phyloP scores from a whole-genome alignment of 2,888 invertebrate species.

The Mongoloraphidia duomilia region DNA sequence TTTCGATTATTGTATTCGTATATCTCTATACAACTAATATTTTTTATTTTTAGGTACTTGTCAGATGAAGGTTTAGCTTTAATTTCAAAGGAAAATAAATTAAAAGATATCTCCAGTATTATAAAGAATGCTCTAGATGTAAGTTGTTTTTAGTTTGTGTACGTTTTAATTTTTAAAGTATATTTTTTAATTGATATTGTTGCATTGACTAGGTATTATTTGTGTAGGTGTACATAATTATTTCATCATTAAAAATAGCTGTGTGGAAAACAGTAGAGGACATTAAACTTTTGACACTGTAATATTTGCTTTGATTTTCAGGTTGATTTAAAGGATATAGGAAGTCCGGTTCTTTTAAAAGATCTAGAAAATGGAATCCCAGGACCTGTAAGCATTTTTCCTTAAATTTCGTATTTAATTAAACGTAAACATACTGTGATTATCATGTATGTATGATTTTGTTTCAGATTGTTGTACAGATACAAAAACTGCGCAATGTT shows the following conservation, averaged over 20 bases:
- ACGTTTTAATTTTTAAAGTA: background rate
- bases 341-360: conserved; percentile 56
- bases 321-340: conserved; percentile 69
- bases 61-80: conserved; percentile 55
- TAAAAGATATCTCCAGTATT: conserved; percentile 46
- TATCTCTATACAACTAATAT: background rate
- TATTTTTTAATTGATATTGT: background rate
- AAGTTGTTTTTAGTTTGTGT: conserved; percentile 27
- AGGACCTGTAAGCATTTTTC: conserved; percentile 27
- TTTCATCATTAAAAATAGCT: background rate
- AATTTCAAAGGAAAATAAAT: conserved; percentile 46
- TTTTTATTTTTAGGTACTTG: conserved; percentile 46
- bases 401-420: background rate
- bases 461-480: conserved; percentile 59
- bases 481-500: conserved; percentile 76
- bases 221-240: too few relatives aligned
- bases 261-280: too few relatives aligned
- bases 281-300: background rate
- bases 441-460: conserved; percentile 19
- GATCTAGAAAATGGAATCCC: conserved; percentile 44
- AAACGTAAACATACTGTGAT: background rate
- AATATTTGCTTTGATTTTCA: conserved; percentile 27
- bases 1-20: background rate
- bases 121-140: conserved; percentile 56
- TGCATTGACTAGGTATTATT: too few relatives aligned